Evolutionary conservation across 23 tunicate species (phyloP).

Genomic region (Trididemnum nubilum): DNA sequence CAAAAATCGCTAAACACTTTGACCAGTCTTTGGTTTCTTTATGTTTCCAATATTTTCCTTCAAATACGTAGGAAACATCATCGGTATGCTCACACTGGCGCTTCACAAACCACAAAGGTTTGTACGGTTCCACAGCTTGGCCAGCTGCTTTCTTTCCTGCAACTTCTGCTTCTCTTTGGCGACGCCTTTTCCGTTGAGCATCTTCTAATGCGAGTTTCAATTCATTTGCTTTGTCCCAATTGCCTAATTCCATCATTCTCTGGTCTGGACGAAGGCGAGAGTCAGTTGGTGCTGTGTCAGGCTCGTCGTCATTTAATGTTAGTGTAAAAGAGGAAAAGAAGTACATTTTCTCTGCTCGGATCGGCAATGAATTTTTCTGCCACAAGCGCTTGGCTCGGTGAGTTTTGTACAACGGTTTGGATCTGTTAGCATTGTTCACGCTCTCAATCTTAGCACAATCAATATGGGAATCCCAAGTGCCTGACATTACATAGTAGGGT

Average conservation of each 20-base stretch:
- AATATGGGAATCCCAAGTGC: constrained; percentile 93
- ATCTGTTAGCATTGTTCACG: constrained; percentile 54
- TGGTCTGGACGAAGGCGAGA: constrained; percentile 88
- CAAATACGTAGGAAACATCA: constrained; percentile 43
- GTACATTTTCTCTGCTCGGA: constrained; percentile 87
- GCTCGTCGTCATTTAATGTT: constrained; percentile 71
- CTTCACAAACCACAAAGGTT: constrained; percentile 82
- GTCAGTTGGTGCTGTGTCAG: constrained; percentile 92
- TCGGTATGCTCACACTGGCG: constrained; percentile 50
- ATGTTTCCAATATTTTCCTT: constrained; percentile 71
- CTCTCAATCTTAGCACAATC: constrained; percentile 80
- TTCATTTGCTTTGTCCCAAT: constrained; percentile 94
- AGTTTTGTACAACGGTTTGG: constrained; percentile 60
- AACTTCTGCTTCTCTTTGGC: constrained; percentile 58
- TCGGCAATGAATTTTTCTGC: constrained; percentile 52
- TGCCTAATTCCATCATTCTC: constrained; percentile 83
- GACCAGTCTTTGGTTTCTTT: constrained; percentile 87
- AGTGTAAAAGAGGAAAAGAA: constrained; percentile 77
- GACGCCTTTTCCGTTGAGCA: constrained; percentile 83
- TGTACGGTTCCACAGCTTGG: constrained; percentile 55
- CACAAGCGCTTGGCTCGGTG: constrained; percentile 63
- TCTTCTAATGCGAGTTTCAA: constrained; percentile 81
- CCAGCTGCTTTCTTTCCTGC: constrained; percentile 53
- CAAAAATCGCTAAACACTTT: constrained; percentile 60
- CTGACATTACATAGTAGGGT: constrained; percentile 67